phyloP scores from a whole-genome alignment of 1,140 invertebrate genomes.

The Globodera ellingtonae region DNA sequence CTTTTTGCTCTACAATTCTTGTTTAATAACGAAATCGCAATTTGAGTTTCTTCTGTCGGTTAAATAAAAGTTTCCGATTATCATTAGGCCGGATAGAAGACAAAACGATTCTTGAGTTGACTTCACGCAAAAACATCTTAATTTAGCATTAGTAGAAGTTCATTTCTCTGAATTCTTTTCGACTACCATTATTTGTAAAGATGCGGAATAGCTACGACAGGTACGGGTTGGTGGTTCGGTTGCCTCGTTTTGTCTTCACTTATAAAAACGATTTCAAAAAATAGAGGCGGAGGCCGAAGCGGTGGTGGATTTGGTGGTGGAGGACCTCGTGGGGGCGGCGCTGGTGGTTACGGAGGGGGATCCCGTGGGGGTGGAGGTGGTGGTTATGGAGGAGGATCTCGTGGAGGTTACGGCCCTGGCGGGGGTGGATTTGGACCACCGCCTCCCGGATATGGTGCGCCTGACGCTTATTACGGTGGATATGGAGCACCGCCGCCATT shows the following conservation, averaged over 20 bases:
- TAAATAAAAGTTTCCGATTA: no score
- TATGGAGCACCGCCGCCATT: constrained; percentile 27
- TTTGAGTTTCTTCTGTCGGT: no score
- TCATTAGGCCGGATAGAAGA: no score
- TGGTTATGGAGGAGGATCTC: constrained; percentile 5
- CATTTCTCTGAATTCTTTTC: not conserved
- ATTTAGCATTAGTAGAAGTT: no score
- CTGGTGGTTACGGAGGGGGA: constrained; percentile 11
- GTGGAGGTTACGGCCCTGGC: constrained; percentile 4
- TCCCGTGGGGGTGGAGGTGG: constrained; percentile 6
- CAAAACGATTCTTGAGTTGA: no score
- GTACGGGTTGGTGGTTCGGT: not conserved
- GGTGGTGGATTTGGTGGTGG: constrained; percentile 15
- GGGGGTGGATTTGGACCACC: constrained; percentile 18
- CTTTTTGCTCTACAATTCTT: no score
- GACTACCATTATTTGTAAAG: not conserved
- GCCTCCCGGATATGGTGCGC: not conserved
- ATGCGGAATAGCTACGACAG: not conserved
- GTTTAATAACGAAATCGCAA: no score
- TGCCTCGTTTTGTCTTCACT: not conserved
- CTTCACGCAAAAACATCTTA: no score
- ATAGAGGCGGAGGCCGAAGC: not conserved
- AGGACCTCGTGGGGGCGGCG: not conserved
- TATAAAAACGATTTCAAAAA: not conserved
- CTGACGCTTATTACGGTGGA: constrained; percentile 15